A percentile compares a stretch with the other conserved stretches of the same genome.
These are phyloP conservation scores for Hapalemur alaotrensis DNA, from an alignment of 2,797 vertebrate species.

Conservation along the genomic window DNA sequence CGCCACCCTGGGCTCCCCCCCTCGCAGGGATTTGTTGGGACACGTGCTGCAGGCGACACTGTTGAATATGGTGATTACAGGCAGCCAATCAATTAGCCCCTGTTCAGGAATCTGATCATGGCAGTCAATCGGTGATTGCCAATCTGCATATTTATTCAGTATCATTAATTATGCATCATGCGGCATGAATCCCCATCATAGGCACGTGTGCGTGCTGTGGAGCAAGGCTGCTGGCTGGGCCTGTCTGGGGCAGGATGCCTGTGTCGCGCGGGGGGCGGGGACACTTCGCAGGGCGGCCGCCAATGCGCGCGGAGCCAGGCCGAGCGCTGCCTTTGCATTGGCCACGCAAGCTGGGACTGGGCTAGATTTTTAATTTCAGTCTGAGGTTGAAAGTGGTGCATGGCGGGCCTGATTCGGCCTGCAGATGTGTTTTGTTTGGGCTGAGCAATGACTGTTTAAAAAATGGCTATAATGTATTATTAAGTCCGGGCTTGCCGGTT, in stretches of 20 bases:
- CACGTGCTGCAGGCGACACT: conserved; percentile 54
- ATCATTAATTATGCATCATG: conserved; percentile 82
- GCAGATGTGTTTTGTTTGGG: neutral
- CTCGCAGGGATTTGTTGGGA: conserved; percentile 50
- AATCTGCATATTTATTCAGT: conserved; percentile 85
- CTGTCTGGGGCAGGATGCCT: conserved; percentile 47
- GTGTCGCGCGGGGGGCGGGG: too few species aligned
- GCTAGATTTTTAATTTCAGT: neutral
- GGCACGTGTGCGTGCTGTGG: conserved; percentile 63
- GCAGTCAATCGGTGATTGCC: conserved; percentile 81
- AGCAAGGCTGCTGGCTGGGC: conserved; percentile 38
- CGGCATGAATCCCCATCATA: conserved; percentile 76
- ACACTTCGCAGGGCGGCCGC: accelerated
- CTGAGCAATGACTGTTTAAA: neutral
- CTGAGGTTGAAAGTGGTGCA: neutral
- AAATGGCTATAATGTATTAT: neutral
- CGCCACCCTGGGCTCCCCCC: neutral
- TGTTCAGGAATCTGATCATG: conserved; percentile 69
- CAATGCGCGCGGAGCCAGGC: neutral
- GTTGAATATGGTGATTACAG: conserved; percentile 76
- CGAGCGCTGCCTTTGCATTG: neutral
- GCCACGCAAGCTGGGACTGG: neutral
- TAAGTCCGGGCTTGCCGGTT: neutral
- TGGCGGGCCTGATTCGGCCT: neutral
- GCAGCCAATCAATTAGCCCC: conserved; percentile 76